Evolutionary conservation across 1,140 invertebrate species (phyloP), one percentile per base, ranked within the genome.

Genomic region (Caenorhabditis inopinata): DNA sequence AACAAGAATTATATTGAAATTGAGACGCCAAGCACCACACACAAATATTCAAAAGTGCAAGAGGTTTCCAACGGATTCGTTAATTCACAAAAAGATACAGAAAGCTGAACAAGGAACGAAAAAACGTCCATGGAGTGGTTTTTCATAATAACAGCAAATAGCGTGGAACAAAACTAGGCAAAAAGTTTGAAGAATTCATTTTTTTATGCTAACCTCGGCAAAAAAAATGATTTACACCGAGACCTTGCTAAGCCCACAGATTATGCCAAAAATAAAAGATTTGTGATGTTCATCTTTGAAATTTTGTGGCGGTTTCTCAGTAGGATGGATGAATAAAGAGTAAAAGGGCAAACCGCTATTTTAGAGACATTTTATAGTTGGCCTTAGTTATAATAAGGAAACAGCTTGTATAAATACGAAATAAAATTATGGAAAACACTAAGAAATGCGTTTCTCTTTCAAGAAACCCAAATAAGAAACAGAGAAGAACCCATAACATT

Each of bases 351-450:
- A 38, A 38, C 27, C 12, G 58, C 35, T 29, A 68, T 68, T 68
- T 68, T 68, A 9, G 58, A 68, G 38, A 68, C n/a, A n/a, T n/a
- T 42, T 42, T 18, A 32, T 18, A 18, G 58, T 42, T 68, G 58
- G 58, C 38, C 58, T 68, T 32, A 68, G 58, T 68, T 68, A 32
- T 29, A 68, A 68, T 68, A 68, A 68, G 58, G 38, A 68, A 68
- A 68, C 58, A 68, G 21, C 58, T 38, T 68, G 58, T 68, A 68
- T 68, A 32, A 68, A 68, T 68, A 68, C 38, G 32, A 38, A 68
- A 68, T 68, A n/a, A 68, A 68, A 68, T 68, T 68, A 68, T 68
- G 58, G 58, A 68, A 68, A 68, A 68, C 32, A 16, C 32, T 68
- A 29, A 38, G 58, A 68, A 68, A 68, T 68, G 58, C 38, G 58